phyloP scores from a whole-genome alignment of 2,888 invertebrate species.

The Bhutanitis thaidina region DNA sequence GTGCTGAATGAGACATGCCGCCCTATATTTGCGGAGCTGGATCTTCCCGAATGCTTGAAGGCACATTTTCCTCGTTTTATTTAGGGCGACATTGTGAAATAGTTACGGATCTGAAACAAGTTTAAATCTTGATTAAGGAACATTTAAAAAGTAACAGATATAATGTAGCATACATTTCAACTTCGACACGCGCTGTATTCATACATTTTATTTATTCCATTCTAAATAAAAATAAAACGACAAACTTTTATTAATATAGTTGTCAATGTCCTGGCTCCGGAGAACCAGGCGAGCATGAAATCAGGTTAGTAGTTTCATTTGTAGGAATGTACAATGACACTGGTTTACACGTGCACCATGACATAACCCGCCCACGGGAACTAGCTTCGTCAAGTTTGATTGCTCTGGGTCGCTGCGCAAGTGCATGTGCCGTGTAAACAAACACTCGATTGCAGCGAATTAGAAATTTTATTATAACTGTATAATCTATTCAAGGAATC shows the following conservation, averaged over 20 bases:
- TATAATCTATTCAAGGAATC: too few species aligned
- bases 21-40: not conserved
- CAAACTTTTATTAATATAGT: not conserved
- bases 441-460: not conserved
- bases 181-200: too few species aligned
- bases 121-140: too few species aligned
- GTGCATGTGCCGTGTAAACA: slow-evolving; percentile 1
- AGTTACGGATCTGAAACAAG: not conserved
- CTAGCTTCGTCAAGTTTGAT: slow-evolving; percentile 1
- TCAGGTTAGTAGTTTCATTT: not conserved
- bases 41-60: not conserved
- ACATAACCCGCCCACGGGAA: not conserved
- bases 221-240: too few species aligned
- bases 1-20: not conserved
- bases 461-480: too few species aligned
- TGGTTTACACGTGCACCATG: not conserved
- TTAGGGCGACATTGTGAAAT: not conserved
- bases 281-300: not conserved
- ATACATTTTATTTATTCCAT: too few species aligned
- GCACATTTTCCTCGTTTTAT: slow-evolving; percentile 2
- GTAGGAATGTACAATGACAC: not conserved
- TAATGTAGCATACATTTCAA: too few species aligned
- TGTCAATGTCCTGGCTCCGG: not conserved
- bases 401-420: not conserved
- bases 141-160: too few species aligned